These are phyloP conservation scores for Lasioglossum zephyrum DNA, from an alignment of 2,888 invertebrate species.

Conservation along the genomic window DNA sequence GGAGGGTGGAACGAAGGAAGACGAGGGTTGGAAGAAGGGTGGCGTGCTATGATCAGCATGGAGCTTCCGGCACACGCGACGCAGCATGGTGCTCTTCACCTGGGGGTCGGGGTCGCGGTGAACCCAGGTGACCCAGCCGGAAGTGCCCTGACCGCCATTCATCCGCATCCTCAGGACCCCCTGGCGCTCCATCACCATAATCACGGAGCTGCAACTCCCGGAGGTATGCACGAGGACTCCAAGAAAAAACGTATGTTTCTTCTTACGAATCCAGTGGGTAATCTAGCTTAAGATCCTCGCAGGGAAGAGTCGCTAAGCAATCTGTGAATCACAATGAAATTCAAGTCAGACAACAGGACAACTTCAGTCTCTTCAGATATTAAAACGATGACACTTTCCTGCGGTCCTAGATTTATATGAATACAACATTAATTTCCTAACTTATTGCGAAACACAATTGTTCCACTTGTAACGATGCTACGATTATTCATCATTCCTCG, in stretches of 20 bases:
- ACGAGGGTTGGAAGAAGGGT: slow-evolving; percentile 77
- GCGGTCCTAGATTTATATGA: slow-evolving; percentile 31
- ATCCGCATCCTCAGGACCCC: slow-evolving; percentile 81
- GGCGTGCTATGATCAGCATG: slow-evolving; percentile 83
- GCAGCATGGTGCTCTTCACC: slow-evolving; percentile 82
- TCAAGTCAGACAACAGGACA: background rate
- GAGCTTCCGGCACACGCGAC: slow-evolving; percentile 82
- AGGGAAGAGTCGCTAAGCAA: slow-evolving; percentile 28
- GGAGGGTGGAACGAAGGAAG: slow-evolving; percentile 73
- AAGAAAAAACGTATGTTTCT: slow-evolving; percentile 84
- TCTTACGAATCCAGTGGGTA: slow-evolving; percentile 77
- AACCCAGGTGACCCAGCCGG: slow-evolving; percentile 81
- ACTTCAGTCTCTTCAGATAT: background rate
- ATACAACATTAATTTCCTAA: no score
- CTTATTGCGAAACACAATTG: background rate
- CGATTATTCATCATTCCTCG: background rate
- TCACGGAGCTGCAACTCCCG: slow-evolving; percentile 78
- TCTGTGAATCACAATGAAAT: no score
- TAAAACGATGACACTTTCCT: slow-evolving; percentile 33
- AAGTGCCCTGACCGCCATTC: slow-evolving; percentile 79
- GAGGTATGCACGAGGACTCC: slow-evolving; percentile 83
- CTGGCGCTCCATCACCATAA: slow-evolving; percentile 82
- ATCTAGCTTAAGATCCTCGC: slow-evolving; percentile 21
- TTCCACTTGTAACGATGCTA: background rate
- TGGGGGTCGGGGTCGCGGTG: slow-evolving; percentile 78